Evolutionary conservation across 2,113 vertebrate species (phyloP).

Genomic region (Elgaria multicarinata): DNA sequence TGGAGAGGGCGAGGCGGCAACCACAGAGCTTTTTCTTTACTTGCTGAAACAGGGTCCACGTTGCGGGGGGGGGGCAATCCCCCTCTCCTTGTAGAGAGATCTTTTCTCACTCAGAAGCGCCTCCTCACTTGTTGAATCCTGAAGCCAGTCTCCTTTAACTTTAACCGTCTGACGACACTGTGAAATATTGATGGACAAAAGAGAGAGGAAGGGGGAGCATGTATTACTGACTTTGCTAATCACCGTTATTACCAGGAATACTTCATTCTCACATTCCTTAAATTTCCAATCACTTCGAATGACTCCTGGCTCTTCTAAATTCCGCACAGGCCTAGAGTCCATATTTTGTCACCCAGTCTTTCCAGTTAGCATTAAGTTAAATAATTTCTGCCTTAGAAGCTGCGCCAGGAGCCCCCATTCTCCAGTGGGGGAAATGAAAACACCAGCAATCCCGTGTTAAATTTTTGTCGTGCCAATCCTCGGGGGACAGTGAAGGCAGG

Average conservation of each 20-base stretch:
- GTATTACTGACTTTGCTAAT: slow-evolving; percentile 45
- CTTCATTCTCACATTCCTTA: slow-evolving; percentile 34
- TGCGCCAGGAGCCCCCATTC: neutral
- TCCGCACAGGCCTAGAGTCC: slow-evolving; percentile 22
- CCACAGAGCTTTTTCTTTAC: slow-evolving; percentile 42
- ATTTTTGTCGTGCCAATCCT: neutral
- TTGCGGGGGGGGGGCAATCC: slow-evolving; percentile 21
- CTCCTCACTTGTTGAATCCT: slow-evolving; percentile 42
- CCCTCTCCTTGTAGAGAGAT: slow-evolving; percentile 16
- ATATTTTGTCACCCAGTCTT: slow-evolving; percentile 26
- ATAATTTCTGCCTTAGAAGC: neutral
- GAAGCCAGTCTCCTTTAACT: slow-evolving; percentile 20
- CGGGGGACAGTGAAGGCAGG: neutral
- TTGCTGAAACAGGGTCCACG: slow-evolving; percentile 28
- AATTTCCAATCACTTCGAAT: slow-evolving; percentile 55
- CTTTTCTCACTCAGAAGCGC: slow-evolving; percentile 43
- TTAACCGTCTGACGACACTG: slow-evolving; percentile 64
- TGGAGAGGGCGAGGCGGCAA: slow-evolving; percentile 4
- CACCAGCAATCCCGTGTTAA: neutral
- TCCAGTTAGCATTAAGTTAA: neutral
- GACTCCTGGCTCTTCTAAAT: slow-evolving; percentile 28
- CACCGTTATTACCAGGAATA: slow-evolving; percentile 39
- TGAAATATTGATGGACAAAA: slow-evolving; percentile 51
- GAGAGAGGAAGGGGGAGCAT: slow-evolving; percentile 10
- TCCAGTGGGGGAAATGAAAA: too few relatives aligned